Percentiles rank a stretch among this genome's conserved stretches.
These are phyloP conservation scores for Apodemia hepburni DNA, from an alignment of 2,888 invertebrate species.

Conservation along the genomic window DNA sequence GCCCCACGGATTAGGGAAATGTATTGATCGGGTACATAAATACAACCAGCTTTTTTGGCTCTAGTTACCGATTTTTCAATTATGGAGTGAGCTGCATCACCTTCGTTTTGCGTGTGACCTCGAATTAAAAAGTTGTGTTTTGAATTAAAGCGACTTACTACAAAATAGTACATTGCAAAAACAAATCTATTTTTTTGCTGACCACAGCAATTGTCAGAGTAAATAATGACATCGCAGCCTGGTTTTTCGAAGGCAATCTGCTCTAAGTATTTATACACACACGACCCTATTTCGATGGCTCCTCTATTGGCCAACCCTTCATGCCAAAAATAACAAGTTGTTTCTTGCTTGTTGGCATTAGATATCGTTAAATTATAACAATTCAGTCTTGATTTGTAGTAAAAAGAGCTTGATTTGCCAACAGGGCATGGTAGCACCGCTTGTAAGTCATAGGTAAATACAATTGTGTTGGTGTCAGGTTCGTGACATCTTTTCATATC, in stretches of 20 bases:
- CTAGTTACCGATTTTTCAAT: constrained; percentile 31
- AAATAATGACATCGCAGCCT: constrained; percentile 25
- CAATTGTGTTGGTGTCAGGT: constrained; percentile 2
- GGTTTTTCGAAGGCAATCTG: background rate
- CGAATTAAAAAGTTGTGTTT: constrained; percentile 33
- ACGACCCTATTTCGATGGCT: constrained; percentile 24
- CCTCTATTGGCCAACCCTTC: constrained; percentile 24
- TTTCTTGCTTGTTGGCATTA: constrained; percentile 24
- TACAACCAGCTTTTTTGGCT: constrained; percentile 33
- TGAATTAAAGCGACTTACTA: background rate
- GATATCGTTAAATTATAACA: constrained; percentile 32
- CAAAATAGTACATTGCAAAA: too few relatives aligned
- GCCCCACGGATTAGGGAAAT: constrained; percentile 27
- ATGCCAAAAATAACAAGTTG: constrained; percentile 29
- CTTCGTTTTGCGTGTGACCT: constrained; percentile 31
- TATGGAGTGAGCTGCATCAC: constrained; percentile 31
- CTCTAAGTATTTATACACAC: background rate
- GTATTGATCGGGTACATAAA: constrained; percentile 34
- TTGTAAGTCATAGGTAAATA: constrained; percentile 32
- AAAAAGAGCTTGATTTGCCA: constrained; percentile 28
- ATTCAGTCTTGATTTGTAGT: constrained; percentile 30
- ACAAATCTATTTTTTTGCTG: background rate
- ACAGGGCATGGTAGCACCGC: constrained; percentile 30
- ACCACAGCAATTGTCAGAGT: constrained; percentile 6
- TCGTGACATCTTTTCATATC: constrained; percentile 26